phyloP scores from a whole-genome alignment of 2,113 vertebrate genomes.

The Laticauda colubrina region DNA sequence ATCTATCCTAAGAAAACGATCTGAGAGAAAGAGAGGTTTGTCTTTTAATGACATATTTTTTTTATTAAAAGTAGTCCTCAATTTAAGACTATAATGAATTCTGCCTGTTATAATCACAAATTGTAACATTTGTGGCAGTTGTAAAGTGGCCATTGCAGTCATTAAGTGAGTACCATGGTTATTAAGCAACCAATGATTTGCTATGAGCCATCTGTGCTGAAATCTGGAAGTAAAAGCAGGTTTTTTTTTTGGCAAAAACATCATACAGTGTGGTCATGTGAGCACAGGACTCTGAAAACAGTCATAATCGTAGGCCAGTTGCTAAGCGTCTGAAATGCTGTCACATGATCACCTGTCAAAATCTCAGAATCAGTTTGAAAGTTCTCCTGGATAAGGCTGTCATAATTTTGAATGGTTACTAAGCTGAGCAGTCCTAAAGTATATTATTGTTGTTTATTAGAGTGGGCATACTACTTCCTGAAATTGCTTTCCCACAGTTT shows the following conservation, averaged over 20 bases:
- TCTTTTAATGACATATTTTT: neutral
- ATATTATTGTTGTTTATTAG: neutral
- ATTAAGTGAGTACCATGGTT: neutral
- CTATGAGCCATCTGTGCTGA: neutral
- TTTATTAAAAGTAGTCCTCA: neutral
- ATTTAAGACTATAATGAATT: neutral
- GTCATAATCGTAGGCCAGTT: neutral
- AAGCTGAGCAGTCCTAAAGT: neutral
- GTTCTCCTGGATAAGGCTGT: neutral
- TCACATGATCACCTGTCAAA: neutral
- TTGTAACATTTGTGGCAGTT: neutral
- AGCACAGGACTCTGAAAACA: neutral
- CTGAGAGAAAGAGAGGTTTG: neutral
- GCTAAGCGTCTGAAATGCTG: neutral
- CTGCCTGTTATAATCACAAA: neutral
- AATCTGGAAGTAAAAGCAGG: neutral
- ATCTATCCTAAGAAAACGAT: neutral
- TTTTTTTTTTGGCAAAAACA: neutral
- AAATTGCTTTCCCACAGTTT: neutral
- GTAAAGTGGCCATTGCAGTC: neutral
- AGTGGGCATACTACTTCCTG: neutral
- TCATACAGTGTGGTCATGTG: neutral
- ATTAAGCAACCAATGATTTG: neutral
- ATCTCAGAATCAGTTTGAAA: neutral
- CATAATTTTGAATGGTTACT: neutral